Percentiles rank a stretch among this genome's conserved stretches.
These are phyloP conservation scores for Tricholauxania praeusta DNA, from an alignment of 2,888 invertebrate genomes.

Conservation along the genomic window DNA sequence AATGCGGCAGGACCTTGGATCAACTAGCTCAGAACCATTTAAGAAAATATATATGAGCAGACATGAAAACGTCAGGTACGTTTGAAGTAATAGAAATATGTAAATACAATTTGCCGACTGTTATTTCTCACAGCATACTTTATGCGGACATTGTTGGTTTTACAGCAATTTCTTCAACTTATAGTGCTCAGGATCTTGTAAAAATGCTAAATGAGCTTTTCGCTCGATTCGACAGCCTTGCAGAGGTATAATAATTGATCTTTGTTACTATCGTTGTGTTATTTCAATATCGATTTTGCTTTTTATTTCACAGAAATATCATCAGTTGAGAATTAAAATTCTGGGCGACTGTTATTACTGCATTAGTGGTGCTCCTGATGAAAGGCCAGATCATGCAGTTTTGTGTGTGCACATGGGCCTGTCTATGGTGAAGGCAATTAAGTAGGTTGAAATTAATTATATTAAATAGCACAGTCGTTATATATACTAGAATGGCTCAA, in stretches of 20 bases:
- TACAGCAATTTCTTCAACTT: constrained; percentile 94
- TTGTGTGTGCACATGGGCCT: constrained; percentile 96
- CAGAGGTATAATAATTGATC: constrained; percentile 72
- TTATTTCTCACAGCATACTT: constrained; percentile 78
- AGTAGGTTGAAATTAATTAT: constrained; percentile 72
- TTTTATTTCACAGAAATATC: constrained; percentile 78
- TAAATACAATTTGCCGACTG: not conserved
- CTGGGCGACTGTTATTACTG: constrained; percentile 98
- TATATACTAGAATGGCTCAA: too few relatives aligned
- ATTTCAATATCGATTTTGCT: constrained; percentile 36
- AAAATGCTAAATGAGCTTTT: constrained; percentile 96
- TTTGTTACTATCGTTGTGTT: constrained; percentile 33
- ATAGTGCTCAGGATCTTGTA: constrained; percentile 94
- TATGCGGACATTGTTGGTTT: constrained; percentile 99
- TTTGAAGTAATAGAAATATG: constrained; percentile 4
- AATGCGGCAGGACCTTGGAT: constrained; percentile 94
- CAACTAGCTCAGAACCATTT: constrained; percentile 89
- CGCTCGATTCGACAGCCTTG: constrained; percentile 92
- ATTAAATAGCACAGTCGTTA: too few relatives aligned
- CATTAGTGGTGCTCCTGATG: constrained; percentile 93
- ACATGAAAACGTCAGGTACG: constrained; percentile 94
- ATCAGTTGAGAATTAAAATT: constrained; percentile 94
- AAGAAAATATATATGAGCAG: constrained; percentile 98
- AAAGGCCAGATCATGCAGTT: constrained; percentile 91
- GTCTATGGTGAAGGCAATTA: constrained; percentile 96